Evolutionary conservation across 1,140 invertebrate species (phyloP), one percentile per base, ranked within the genome.

Genomic region (Patella vulgata): DNA sequence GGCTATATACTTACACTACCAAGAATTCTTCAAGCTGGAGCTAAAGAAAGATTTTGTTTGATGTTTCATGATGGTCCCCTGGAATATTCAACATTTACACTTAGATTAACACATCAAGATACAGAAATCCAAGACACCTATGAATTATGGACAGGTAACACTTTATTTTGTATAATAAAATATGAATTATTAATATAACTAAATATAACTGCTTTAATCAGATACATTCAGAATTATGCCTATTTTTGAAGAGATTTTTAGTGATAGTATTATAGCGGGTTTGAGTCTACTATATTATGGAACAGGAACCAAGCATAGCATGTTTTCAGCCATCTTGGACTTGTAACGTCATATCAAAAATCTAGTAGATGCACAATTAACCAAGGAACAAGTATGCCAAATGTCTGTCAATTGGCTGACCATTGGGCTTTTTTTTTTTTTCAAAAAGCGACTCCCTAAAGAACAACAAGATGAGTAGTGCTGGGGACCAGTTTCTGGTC

Each of bases 1-100:
- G 67, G 69, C 8, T 75, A 67, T 44, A 14, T 78, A 30, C 66
- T 78, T 17, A 78, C 75, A 48, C 25, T 71, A 43, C 75, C 75
- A 21, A 47, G 52, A 31, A 52, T 53, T 17, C 43, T 78, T 39
- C 68, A 59, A 21, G 52, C 64, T 17, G 70, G 66, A 11, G 48
- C 66, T 1, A 44, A 47, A 40, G 68, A 70, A 39, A 57, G 62
- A 39, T 68, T 68, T 23, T 78, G 75, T 53, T 48, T 78, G 21
- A 66, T 57, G 2, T 28, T 73, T n/a, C 61, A 70, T 30, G n/a
- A n/a, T n/a, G 63, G 62, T 17, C 25, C 70, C 21, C 54, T 47
- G 25, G 23, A 59, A 11, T 53, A 61, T 14, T 19, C 17, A 28
- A 19, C 30, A 12, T 44, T 52, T 40, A 46, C 46, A 28, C 11